Percentiles rank a stretch among this genome's conserved stretches.
Evolutionary conservation across 1,140 invertebrate genomes (phyloP).

Genomic region (Anoplolepis gracilipes): DNA sequence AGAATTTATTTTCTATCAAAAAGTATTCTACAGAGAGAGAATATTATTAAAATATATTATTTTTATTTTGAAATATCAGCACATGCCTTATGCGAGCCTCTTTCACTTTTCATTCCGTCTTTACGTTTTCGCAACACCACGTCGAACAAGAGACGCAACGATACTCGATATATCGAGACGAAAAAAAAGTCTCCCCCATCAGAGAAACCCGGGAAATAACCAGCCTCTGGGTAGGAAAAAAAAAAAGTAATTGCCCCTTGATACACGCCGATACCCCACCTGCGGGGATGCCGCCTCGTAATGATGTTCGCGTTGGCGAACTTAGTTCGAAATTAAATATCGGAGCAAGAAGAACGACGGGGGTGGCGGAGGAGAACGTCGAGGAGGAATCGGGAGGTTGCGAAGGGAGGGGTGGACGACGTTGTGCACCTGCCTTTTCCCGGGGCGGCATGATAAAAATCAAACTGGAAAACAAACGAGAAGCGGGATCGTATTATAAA

Average conservation of each 20-base stretch:
- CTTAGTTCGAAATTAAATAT: conserved; percentile 84
- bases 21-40: not conserved
- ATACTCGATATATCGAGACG: conserved; percentile 57
- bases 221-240: conserved; percentile 71
- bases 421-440: conserved; percentile 72
- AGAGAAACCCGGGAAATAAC: conserved; percentile 33
- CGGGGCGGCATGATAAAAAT: conserved; percentile 78
- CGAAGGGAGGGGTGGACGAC: conserved; percentile 31
- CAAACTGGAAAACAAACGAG: conserved; percentile 81
- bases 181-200: conserved; percentile 28
- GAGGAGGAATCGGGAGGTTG: conserved; percentile 60
- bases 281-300: conserved; percentile 72
- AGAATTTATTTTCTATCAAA: not conserved
- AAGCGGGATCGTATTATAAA: conserved; percentile 82
- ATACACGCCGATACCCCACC: conserved; percentile 79
- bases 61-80: not conserved
- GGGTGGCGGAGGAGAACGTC: conserved; percentile 44
- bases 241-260: conserved; percentile 78
- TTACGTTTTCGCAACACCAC: not conserved
- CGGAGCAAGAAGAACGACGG: conserved; percentile 53
- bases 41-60: not conserved
- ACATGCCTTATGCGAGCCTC: not conserved
- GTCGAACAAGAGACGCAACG: conserved; percentile 34
- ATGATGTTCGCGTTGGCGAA: conserved; percentile 77
- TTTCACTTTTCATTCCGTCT: not conserved